Evolutionary conservation across 1,140 invertebrate genomes (phyloP).

Genomic region (Drosophila leontia): DNA sequence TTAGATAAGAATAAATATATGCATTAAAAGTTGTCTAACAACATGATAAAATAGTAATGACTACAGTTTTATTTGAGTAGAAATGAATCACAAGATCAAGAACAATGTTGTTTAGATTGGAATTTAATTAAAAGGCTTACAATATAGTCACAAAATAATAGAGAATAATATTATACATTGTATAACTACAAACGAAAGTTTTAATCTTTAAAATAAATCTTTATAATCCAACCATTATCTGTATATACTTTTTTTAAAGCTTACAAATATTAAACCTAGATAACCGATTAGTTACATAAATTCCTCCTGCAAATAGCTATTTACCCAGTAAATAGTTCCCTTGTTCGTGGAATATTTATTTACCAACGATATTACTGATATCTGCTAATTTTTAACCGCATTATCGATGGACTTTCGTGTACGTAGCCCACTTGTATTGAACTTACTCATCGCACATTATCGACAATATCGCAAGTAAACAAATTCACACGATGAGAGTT

Average conservation of each 20-base stretch:
- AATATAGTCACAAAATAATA: neutral
- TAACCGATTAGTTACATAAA: neutral
- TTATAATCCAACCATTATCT: no score
- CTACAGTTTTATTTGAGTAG: neutral
- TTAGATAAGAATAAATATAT: slow-evolving; percentile 12
- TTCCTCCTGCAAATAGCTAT: neutral
- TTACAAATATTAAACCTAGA: neutral
- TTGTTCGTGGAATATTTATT: slow-evolving; percentile 11
- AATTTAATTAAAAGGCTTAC: neutral
- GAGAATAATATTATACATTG: no score
- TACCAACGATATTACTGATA: slow-evolving; percentile 3
- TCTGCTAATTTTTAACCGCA: slow-evolving; percentile 8
- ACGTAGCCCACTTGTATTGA: slow-evolving; percentile 20
- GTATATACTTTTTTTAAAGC: neutral
- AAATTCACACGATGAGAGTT: slow-evolving; percentile 32
- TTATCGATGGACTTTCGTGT: neutral
- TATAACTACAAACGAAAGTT: neutral
- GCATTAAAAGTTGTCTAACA: neutral
- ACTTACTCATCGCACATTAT: slow-evolving; percentile 36
- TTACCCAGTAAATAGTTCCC: neutral
- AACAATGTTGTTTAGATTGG: neutral
- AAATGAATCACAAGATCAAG: neutral
- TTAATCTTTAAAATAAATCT: no score
- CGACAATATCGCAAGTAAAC: slow-evolving; percentile 31
- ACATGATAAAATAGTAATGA: slow-evolving; percentile 5